Percentiles rank a stretch among this genome's conserved stretches.
These are phyloP conservation scores for Xanthorhoe designata DNA, from an alignment of 2,888 invertebrate species.

Conservation along the genomic window DNA sequence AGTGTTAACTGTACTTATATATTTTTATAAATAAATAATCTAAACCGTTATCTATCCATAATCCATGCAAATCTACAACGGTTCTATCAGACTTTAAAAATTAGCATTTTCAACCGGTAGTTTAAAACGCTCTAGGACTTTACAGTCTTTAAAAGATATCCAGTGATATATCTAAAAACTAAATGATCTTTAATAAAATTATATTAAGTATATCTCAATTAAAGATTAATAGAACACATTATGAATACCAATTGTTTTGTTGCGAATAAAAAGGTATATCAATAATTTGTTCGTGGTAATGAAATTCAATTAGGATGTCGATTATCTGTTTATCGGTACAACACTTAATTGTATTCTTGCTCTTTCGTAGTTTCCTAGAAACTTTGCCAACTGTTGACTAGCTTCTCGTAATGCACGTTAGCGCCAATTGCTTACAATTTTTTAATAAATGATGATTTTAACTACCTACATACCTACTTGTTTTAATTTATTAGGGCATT, in stretches of 20 bases:
- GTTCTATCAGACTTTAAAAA: not conserved
- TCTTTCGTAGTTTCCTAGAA: slow-evolving; percentile 28
- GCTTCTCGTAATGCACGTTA: not conserved
- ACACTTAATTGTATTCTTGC: slow-evolving; percentile 19
- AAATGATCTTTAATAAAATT: not conserved
- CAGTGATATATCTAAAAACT: not conserved
- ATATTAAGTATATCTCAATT: too few relatives aligned
- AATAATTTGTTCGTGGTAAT: slow-evolving; percentile 16
- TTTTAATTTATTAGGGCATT: too few relatives aligned
- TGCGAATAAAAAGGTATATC: not conserved
- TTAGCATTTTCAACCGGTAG: not conserved
- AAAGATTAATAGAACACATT: not conserved
- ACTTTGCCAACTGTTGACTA: slow-evolving; percentile 8
- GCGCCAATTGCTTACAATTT: too few relatives aligned
- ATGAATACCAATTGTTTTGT: not conserved
- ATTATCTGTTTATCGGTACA: slow-evolving; percentile 13
- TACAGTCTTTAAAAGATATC: not conserved
- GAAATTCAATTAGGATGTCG: slow-evolving; percentile 8
- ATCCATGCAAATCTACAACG: not conserved
- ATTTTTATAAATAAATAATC: not conserved
- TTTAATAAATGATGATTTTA: too few relatives aligned
- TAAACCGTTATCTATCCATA: not conserved
- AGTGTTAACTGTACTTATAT: not conserved
- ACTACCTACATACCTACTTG: too few relatives aligned
- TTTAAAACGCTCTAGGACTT: not conserved